Conservation (phyloP, 30 jellyfish, hydroid and myxozoan species). For the Hydractinia echinata region DNA sequence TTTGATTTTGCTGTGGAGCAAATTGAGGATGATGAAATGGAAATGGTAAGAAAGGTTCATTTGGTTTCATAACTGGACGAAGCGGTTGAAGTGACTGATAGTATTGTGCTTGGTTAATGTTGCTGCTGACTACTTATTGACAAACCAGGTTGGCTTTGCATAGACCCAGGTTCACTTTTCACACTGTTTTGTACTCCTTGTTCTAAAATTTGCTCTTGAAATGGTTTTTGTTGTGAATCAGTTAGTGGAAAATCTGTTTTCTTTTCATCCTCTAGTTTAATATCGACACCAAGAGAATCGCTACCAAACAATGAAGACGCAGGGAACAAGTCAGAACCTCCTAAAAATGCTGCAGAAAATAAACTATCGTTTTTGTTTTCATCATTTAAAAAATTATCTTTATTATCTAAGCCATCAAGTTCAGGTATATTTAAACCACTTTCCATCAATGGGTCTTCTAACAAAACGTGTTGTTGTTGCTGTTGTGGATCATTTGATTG, state of each 20-base stretch:
- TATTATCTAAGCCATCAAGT: constrained; percentile 19
- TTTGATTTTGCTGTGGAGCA: neutral
- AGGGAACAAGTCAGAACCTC: constrained; percentile 31
- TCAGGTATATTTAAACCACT: constrained; percentile 38
- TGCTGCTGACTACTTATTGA: neutral
- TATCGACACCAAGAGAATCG: neutral
- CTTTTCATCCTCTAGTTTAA: neutral
- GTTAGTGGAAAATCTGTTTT: neutral
- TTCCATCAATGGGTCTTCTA: constrained; percentile 25
- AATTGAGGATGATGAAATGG: constrained; percentile 30
- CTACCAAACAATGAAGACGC: constrained; percentile 19
- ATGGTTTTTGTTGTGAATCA: too few species aligned
- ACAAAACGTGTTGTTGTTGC: constrained; percentile 9
- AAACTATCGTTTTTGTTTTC: constrained; percentile 34
- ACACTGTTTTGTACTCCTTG: neutral
- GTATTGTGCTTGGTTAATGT: constrained; percentile 12
- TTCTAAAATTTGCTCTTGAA: neutral
- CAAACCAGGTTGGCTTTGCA: neutral
- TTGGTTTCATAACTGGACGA: constrained; percentile 14
- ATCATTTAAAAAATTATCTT: constrained; percentile 21
- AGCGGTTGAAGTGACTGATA: constrained; percentile 27
- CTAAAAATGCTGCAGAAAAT: constrained; percentile 33
- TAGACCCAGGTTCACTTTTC: neutral
- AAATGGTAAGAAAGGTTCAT: constrained; percentile 34
- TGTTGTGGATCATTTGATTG: neutral